A percentile compares a stretch with the other conserved stretches of the same genome.
These are phyloP conservation scores for Panthera tigris DNA, from an alignment of 2,113 vertebrate genomes.

Conservation along the genomic window DNA sequence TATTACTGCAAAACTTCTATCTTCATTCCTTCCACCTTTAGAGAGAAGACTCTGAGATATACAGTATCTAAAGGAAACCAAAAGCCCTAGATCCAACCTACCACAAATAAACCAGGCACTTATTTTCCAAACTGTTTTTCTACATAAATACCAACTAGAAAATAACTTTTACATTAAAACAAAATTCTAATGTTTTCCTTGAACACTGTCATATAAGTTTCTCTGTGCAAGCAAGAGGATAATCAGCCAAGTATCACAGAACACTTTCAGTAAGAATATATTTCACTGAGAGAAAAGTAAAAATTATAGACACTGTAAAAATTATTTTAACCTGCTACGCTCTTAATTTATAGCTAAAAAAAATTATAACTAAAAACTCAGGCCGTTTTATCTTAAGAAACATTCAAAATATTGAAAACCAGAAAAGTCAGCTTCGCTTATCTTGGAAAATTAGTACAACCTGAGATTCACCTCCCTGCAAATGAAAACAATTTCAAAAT, in stretches of 20 bases:
- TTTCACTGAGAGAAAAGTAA: neutral
- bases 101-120: neutral
- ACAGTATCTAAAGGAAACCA: neutral
- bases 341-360: constrained; percentile 35
- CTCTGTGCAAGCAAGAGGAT: neutral
- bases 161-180: neutral
- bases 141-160: neutral
- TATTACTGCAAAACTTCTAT: neutral
- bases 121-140: constrained; percentile 21
- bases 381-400: neutral
- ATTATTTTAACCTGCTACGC: constrained; percentile 22
- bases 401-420: constrained; percentile 43
- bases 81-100: neutral
- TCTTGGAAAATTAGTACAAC: constrained; percentile 51
- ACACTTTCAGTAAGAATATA: neutral
- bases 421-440: constrained; percentile 37
- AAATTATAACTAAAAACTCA: constrained; percentile 27
- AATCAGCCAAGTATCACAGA: neutral
- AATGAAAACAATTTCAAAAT: constrained; percentile 60
- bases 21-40: neutral
- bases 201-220: neutral
- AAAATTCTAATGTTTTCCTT: neutral
- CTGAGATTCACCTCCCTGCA: neutral
- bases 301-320: constrained; percentile 47
- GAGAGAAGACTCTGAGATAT: neutral